Conservation (phyloP, 2,797 vertebrate species). For the Mormyrus proboscirostris region DNA sequence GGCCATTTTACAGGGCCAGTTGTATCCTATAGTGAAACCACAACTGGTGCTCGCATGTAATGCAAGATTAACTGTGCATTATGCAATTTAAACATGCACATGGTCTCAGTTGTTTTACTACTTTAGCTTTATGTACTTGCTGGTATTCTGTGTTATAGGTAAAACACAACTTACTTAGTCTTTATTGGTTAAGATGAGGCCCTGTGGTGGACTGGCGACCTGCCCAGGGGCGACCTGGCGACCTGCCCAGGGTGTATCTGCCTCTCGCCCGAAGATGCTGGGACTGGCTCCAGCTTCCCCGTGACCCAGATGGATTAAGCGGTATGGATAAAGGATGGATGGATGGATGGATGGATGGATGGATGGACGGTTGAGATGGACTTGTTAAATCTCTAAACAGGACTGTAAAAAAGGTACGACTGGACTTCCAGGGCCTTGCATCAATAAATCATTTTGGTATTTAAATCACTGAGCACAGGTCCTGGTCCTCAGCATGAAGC, state of each 20-base stretch:
- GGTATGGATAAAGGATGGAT: no score
- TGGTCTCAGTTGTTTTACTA: background rate
- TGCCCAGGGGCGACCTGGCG: no score
- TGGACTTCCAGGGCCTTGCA: background rate
- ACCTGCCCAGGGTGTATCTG: no score
- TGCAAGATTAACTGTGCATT: background rate
- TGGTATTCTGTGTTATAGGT: background rate
- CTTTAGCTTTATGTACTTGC: background rate
- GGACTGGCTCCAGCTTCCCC: no score
- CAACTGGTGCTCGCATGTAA: background rate
- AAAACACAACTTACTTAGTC: background rate
- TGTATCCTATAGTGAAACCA: background rate
- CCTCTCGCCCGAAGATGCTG: no score
- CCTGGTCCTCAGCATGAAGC: background rate
- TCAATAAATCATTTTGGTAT: background rate
- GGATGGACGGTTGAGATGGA: background rate
- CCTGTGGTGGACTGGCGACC: no score
- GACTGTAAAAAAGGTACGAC: background rate
- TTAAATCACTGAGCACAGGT: background rate
- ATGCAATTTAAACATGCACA: background rate
- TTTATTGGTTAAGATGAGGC: background rate
- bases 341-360: no score
- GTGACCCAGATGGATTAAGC: no score
- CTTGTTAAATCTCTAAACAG: background rate
- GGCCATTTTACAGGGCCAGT: background rate